Evolutionary conservation across 2,797 vertebrate genomes (phyloP).

Genomic region (Alca torda): DNA sequence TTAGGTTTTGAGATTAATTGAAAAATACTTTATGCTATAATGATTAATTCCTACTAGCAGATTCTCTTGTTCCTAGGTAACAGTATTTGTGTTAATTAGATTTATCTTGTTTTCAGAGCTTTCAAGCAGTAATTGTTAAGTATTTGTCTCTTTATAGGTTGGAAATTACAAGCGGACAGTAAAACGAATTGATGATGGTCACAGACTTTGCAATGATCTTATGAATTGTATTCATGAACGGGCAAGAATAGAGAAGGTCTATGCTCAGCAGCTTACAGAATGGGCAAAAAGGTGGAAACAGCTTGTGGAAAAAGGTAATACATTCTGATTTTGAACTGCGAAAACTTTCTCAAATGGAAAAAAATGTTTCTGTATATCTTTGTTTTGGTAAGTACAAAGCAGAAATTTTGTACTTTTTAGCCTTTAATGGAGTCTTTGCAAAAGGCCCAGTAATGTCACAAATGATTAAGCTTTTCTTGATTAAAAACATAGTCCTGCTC

Average conservation of each 20-base stretch:
- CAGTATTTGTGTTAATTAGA: not conserved
- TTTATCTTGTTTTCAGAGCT: not conserved
- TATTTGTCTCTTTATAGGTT: constrained; percentile 75
- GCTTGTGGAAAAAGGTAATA: constrained; percentile 91
- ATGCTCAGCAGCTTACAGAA: constrained; percentile 94
- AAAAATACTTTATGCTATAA: not conserved
- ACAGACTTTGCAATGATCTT: constrained; percentile 89
- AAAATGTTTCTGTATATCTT: not conserved
- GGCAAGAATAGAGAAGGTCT: constrained; percentile 92
- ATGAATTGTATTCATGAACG: constrained; percentile 97
- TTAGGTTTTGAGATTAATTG: not conserved
- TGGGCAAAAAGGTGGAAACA: constrained; percentile 97
- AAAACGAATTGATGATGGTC: constrained; percentile 92
- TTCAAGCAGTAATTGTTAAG: not conserved
- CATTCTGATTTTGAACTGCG: not conserved
- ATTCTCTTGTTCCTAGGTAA: not conserved
- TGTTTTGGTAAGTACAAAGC: constrained; percentile 17
- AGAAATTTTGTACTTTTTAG: not conserved
- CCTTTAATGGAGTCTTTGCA: not conserved
- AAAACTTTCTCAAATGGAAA: not conserved
- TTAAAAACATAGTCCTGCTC: not conserved
- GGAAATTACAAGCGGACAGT: constrained; percentile 97
- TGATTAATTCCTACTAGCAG: not conserved
- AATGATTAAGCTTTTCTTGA: not conserved
- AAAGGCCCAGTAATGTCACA: not conserved